Conservation (phyloP, 2,888 invertebrate species). For the Chelonus formosanus region DNA sequence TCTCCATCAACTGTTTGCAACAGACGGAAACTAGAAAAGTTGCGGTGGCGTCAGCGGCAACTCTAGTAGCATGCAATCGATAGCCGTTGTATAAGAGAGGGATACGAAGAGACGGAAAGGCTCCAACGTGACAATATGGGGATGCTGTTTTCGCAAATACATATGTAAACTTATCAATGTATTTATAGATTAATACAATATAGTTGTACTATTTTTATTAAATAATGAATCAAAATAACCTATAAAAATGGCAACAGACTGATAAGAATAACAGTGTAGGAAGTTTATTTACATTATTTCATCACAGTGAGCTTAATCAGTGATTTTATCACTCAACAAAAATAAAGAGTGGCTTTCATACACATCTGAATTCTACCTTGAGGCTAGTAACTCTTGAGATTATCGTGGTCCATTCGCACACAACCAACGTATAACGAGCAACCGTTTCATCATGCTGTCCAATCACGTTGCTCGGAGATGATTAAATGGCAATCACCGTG, state of each 20-base stretch:
- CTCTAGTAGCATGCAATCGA: slow-evolving; percentile 50
- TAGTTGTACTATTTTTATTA: not conserved
- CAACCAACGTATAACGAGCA: slow-evolving; percentile 12
- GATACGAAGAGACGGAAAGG: slow-evolving; percentile 47
- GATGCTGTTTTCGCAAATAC: not conserved
- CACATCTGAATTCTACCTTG: slow-evolving; percentile 8
- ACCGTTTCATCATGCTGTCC: slow-evolving; percentile 24
- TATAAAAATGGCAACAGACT: no score
- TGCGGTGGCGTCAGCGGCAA: slow-evolving; percentile 15
- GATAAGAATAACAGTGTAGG: no score
- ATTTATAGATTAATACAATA: not conserved
- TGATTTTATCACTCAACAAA: slow-evolving; percentile 12
- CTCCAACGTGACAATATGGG: slow-evolving; percentile 37
- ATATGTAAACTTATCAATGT: not conserved
- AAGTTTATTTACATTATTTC: no score
- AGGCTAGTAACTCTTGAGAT: slow-evolving; percentile 18
- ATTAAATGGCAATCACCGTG: slow-evolving; percentile 20
- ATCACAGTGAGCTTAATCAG: not conserved
- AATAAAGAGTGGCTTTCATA: slow-evolving; percentile 9
- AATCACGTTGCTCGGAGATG: not conserved
- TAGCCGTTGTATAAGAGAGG: slow-evolving; percentile 46
- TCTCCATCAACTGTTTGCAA: slow-evolving; percentile 8
- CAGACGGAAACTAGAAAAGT: slow-evolving; percentile 10
- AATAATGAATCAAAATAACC: no score
- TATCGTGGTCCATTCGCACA: slow-evolving; percentile 12